Evolutionary conservation across 2,888 invertebrate genomes (phyloP).

Genomic region (Thysanoteuthis rhombus): DNA sequence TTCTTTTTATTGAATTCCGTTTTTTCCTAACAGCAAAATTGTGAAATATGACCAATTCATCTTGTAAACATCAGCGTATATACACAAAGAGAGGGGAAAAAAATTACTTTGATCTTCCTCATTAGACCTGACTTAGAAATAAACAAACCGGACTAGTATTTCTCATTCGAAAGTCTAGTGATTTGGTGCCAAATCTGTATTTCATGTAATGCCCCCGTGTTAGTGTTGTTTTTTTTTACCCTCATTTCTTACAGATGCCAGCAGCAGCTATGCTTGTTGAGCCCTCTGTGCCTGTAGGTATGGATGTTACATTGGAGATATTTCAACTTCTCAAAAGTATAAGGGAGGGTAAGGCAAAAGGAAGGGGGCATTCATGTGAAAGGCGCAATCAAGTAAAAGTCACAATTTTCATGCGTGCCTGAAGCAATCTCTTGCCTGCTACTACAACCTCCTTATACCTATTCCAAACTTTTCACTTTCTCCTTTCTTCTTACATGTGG

Average conservation of each 20-base stretch:
- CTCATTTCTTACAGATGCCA: not conserved
- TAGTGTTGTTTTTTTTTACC: not conserved
- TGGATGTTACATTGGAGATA: not conserved
- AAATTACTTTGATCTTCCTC: not conserved
- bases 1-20: too few species aligned
- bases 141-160: too few species aligned
- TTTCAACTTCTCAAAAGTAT: not conserved
- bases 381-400: not conserved
- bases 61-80: too few species aligned
- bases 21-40: not conserved
- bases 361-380: not conserved
- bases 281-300: not conserved
- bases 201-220: not conserved
- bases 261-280: not conserved
- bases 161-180: not conserved
- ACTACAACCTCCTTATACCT: not conserved
- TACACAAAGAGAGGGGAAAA: too few species aligned
- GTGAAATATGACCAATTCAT: too few species aligned
- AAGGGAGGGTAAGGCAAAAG: not conserved
- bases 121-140: not conserved
- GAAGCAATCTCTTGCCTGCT: not conserved
- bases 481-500: not conserved
- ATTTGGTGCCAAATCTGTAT: not conserved
- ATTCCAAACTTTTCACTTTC: not conserved
- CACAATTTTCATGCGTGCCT: not conserved